Conservation (phyloP, 1,140 invertebrate genomes). For the Oppia nitens region DNA sequence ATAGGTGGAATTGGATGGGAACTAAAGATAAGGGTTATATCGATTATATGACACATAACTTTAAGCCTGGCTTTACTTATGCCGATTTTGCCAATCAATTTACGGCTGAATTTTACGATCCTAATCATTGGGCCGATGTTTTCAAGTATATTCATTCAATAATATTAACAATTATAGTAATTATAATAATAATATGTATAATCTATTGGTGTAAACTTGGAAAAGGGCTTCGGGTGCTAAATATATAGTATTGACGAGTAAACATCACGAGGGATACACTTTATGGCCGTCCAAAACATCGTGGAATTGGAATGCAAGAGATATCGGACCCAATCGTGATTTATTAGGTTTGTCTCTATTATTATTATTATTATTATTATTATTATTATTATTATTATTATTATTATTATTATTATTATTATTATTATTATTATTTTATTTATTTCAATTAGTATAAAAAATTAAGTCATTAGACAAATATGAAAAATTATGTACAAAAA, state of each 20-base stretch:
- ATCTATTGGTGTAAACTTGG: too few species aligned
- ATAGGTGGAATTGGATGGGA: slow-evolving; percentile 27
- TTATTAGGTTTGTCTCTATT: slow-evolving; percentile 35
- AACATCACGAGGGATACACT: slow-evolving; percentile 27
- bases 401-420: too few species aligned
- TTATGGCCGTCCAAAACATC: slow-evolving; percentile 9
- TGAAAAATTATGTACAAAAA: too few species aligned
- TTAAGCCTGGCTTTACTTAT: slow-evolving; percentile 29
- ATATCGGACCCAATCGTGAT: slow-evolving; percentile 66
- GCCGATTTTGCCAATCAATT: slow-evolving; percentile 32
- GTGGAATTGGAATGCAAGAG: slow-evolving; percentile 75
- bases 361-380: neutral
- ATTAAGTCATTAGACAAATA: too few species aligned
- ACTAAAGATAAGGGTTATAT: slow-evolving; percentile 12
- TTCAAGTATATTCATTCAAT: slow-evolving; percentile 23
- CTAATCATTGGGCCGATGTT: slow-evolving; percentile 28
- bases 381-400: too few species aligned
- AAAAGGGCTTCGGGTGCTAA: slow-evolving; percentile 29
- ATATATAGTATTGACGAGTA: slow-evolving; percentile 75
- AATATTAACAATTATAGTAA: slow-evolving; percentile 5
- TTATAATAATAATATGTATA: too few species aligned
- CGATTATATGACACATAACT: slow-evolving; percentile 31
- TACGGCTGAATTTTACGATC: slow-evolving; percentile 30
- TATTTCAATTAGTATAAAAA: too few species aligned
- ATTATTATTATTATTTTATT: too few species aligned